Evolutionary conservation across 2,888 invertebrate species (phyloP).

Genomic region (Ecdyonurus torrentis): DNA sequence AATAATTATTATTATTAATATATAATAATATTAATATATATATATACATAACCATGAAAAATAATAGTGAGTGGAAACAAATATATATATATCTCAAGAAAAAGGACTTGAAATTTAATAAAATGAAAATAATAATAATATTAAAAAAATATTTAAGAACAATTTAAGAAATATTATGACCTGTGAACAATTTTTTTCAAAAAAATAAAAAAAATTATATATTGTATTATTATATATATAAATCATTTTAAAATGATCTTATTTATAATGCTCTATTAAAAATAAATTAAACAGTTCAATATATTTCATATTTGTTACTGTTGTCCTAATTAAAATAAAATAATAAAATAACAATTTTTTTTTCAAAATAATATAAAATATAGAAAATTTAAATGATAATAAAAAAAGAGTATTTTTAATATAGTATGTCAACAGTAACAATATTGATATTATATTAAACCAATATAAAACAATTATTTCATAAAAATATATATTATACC

Average conservation of each 20-base stretch:
- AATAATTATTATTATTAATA: neutral
- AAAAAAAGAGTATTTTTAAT: neutral
- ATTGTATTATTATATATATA: no score
- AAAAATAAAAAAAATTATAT: no score
- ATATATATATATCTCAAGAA: no score
- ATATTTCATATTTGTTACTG: neutral
- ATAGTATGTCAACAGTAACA: neutral
- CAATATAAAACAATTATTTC: neutral
- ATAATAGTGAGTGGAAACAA: neutral
- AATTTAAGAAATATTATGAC: neutral
- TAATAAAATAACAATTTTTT: no score
- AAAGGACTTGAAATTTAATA: neutral
- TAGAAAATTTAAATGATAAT: neutral
- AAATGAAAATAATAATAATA: neutral
- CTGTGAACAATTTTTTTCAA: neutral
- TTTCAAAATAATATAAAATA: neutral
- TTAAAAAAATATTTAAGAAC: neutral
- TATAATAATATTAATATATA: neutral
- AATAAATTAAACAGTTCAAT: neutral
- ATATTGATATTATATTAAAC: neutral
- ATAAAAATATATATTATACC: neutral
- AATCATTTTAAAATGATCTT: neutral
- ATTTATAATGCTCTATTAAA: neutral
- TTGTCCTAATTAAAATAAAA: no score
- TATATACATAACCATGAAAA: neutral